These are phyloP conservation scores for Dolichallabes microphthalmus DNA, from an alignment of 2,113 vertebrate genomes.

Conservation along the genomic window DNA sequence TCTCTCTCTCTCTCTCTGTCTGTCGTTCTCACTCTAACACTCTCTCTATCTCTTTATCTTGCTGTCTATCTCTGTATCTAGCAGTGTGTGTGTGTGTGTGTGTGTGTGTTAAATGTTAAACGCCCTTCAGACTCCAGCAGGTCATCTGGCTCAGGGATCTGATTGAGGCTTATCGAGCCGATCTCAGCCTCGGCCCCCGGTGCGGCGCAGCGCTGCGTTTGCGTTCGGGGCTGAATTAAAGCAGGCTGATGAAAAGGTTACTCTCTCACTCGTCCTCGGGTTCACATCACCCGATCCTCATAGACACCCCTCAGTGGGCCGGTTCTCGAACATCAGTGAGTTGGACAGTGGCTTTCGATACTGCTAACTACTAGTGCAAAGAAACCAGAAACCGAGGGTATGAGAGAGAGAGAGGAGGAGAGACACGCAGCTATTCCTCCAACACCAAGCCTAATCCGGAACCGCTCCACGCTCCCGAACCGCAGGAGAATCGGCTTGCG, in stretches of 20 bases:
- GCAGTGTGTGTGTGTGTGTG: not conserved
- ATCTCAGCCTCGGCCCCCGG: not conserved
- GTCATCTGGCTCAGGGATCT: constrained; percentile 35
- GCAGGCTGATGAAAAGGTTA: constrained; percentile 8
- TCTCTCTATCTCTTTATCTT: not conserved
- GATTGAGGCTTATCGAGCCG: constrained; percentile 28
- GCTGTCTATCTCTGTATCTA: constrained; percentile 41
- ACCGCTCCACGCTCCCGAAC: not conserved
- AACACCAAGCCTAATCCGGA: not conserved
- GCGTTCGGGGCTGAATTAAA: constrained; percentile 20
- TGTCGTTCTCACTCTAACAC: not conserved
- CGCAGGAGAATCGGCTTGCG: not conserved
- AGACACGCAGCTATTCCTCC: not conserved
- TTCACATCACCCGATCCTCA: not conserved
- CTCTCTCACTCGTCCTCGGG: not conserved
- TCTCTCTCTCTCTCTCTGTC: not conserved
- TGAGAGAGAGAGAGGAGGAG: not conserved
- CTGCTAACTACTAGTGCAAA: not conserved
- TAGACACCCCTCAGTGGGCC: not conserved
- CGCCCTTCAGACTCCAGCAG: constrained; percentile 24
- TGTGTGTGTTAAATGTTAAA: constrained; percentile 54
- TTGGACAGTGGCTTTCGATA: not conserved
- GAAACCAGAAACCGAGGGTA: not conserved
- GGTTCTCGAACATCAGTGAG: not conserved
- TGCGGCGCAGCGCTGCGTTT: not conserved